Conservation (phyloP, 2,113 vertebrate genomes). For the Lanius collurio region DNA sequence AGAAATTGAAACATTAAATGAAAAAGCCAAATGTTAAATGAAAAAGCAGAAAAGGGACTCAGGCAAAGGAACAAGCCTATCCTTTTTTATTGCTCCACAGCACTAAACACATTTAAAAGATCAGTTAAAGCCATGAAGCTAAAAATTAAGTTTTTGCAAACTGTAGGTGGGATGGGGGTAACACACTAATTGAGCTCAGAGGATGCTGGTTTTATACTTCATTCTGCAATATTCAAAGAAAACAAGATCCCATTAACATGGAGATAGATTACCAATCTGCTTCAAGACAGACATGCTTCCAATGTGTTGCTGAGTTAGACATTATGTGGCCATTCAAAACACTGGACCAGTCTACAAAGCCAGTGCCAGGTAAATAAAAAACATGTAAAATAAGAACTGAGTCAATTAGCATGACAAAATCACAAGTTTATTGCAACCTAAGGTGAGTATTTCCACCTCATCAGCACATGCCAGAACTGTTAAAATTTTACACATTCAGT, state of each 20-base stretch:
- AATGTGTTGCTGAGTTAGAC: neutral
- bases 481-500: neutral
- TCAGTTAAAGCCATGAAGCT: neutral
- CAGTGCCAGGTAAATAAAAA: neutral
- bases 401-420: conserved; percentile 30
- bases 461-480: neutral
- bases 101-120: neutral
- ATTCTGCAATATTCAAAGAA: neutral
- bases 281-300: neutral
- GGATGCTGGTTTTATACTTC: neutral
- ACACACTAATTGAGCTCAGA: neutral
- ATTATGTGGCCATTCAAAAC: neutral
- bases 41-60: neutral
- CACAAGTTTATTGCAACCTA: conserved; percentile 24
- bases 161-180: neutral
- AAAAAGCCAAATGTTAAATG: neutral
- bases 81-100: neutral
- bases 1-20: neutral
- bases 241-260: neutral
- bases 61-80: neutral
- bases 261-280: neutral
- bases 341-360: neutral
- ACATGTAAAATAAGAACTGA: neutral
- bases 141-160: neutral
- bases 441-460: neutral